Evolutionary conservation across 2,113 vertebrate genomes (phyloP).

Genomic region (Corythoichthys intestinalis): DNA sequence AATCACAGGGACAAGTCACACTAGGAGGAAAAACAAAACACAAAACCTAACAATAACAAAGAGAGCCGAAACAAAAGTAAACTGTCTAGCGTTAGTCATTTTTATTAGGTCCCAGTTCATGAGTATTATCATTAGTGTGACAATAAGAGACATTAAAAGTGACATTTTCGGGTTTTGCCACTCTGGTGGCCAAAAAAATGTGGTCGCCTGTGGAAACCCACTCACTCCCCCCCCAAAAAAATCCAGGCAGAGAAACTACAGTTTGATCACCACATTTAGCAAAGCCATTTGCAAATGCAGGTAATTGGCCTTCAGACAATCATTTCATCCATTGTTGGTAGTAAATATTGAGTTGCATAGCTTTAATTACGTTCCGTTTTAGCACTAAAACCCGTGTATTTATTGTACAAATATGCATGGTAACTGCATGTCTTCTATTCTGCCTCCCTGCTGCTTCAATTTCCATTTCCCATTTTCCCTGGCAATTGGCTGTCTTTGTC

Average conservation of each 20-base stretch:
- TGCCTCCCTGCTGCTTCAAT: constrained; percentile 1
- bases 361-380: neutral
- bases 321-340: neutral
- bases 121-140: too few relatives aligned
- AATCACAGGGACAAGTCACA: too few relatives aligned
- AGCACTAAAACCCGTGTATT: neutral
- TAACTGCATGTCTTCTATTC: neutral
- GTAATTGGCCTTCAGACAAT: neutral
- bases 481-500: constrained; percentile 5
- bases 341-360: neutral
- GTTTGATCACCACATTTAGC: neutral
- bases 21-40: too few relatives aligned
- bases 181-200: neutral
- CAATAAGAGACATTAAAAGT: too few relatives aligned
- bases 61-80: too few relatives aligned
- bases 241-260: neutral
- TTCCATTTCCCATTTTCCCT: neutral
- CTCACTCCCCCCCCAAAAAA: neutral
- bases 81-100: too few relatives aligned
- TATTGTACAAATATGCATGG: neutral
- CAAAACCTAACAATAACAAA: too few relatives aligned
- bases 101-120: too few relatives aligned
- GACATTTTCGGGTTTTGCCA: neutral
- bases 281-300: neutral
- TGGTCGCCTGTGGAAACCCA: neutral